A percentile compares a stretch with the other conserved stretches of the same genome.
phyloP scores from a whole-genome alignment of 2,888 invertebrate species.

The Hirtodrosophila trivittata region DNA sequence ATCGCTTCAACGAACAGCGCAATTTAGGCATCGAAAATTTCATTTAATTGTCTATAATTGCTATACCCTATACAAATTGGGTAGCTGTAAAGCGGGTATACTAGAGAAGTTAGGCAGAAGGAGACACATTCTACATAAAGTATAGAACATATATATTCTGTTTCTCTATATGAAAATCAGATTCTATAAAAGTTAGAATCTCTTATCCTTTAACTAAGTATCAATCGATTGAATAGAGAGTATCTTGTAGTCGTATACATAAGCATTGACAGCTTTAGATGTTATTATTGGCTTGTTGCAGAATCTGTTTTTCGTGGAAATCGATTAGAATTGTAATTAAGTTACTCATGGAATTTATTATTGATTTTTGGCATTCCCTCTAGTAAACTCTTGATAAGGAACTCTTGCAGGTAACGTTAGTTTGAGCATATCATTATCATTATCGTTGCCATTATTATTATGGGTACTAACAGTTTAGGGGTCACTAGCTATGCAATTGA shows the following conservation, averaged over 20 bases:
- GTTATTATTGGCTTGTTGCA: conserved; percentile 1
- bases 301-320: conserved; percentile 58
- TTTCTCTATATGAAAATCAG: too few relatives aligned
- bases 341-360: conserved; percentile 42
- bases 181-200: too few relatives aligned
- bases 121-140: too few relatives aligned
- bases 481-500: conserved; percentile 24
- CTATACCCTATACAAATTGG: conserved; percentile 14
- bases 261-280: background rate
- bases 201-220: too few relatives aligned
- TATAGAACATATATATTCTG: too few relatives aligned
- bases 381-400: too few relatives aligned
- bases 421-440: conserved; percentile 34
- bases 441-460: conserved; percentile 5
- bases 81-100: too few relatives aligned
- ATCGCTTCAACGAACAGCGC: conserved; percentile 32
- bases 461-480: conserved; percentile 16
- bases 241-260: too few relatives aligned
- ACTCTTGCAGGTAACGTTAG: background rate
- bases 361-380: too few relatives aligned
- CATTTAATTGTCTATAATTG: conserved; percentile 49
- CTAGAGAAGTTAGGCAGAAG: too few relatives aligned
- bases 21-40: conserved; percentile 25
- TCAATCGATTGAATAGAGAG: too few relatives aligned
- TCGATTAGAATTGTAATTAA: conserved; percentile 66